Base-by-base conservation (phyloP, 1,140 invertebrate genomes). In the Conopomorpha cramerella region DNA sequence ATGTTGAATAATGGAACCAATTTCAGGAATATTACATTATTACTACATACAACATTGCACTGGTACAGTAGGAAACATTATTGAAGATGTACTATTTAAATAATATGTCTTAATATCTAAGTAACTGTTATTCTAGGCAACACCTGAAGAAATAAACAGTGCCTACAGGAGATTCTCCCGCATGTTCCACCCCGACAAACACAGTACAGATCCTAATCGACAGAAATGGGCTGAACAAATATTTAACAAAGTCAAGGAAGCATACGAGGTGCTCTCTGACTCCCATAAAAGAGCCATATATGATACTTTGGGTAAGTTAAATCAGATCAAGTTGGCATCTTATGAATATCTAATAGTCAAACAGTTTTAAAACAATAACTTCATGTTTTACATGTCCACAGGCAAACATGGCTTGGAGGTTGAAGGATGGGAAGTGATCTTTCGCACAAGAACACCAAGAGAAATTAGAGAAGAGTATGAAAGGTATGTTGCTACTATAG, bases 381-480 rank as follows among this genome's bases (percentile, higher is more conserved):
- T n/a, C n/a, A n/a, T n/a, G n/a, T n/a, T n/a, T n/a, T n/a, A n/a
- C n/a, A n/a, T n/a, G n/a, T n/a, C n/a, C n/a, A n/a, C 27, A 74
- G 70, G 70, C 11, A 74, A 66, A 46, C 48, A 88, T 64, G 95
- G 93, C 1, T 65, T 97, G 12, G 86, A 94, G 72, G 93, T 91
- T 7, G 90, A 95, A 63, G 93, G 93, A 34, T 94, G 93, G 91
- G 92, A 95, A 77, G 83, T 98, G 38, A 90, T 95, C 15, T 86
- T 93, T 28, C 55, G 92, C 14, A 93, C 90, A 4, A 90, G 91
- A 78, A 95, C 94, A 3, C 92, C 95, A 7, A 84, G 90, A 45
- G 95, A 97, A 80, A 97, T 98, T 31, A 79, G 93, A 39, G 94
- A 96, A 49, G 95, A 97, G 76, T 96, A 94, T 82, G 93, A 97